A percentile compares a stretch with the other conserved stretches of the same genome.
phyloP scores from a whole-genome alignment of 2,797 vertebrate species.

The Leuciscus waleckii region DNA sequence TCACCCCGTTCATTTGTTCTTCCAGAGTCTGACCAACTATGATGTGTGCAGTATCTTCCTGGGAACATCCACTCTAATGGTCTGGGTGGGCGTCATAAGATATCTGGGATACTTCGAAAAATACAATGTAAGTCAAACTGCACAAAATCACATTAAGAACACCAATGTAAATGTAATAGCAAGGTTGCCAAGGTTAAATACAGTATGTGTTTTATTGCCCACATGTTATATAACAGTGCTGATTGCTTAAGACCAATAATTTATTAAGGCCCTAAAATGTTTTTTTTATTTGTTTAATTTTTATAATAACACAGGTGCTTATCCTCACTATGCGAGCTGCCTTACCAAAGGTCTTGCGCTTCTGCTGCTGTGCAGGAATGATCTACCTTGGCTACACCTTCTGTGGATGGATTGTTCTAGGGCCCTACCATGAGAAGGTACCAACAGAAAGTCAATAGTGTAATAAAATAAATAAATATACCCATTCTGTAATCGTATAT shows the following conservation, averaged over 20 bases:
- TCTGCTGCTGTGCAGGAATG: slow-evolving; percentile 98
- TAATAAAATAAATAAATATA: background rate
- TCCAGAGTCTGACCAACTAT: slow-evolving; percentile 91
- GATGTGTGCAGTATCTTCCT: slow-evolving; percentile 97
- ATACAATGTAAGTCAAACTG: slow-evolving; percentile 88
- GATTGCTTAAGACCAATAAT: background rate
- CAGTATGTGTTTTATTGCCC: background rate
- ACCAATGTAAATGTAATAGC: background rate
- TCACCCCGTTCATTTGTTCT: background rate
- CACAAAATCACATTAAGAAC: background rate
- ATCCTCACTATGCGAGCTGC: slow-evolving; percentile 97
- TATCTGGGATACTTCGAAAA: slow-evolving; percentile 98
- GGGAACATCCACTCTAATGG: slow-evolving; percentile 92
- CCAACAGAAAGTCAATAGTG: background rate
- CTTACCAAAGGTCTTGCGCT: slow-evolving; percentile 92
- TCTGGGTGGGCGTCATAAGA: slow-evolving; percentile 96
- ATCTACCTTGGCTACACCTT: slow-evolving; percentile 98
- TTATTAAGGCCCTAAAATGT: background rate
- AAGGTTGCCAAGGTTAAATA: too few species aligned
- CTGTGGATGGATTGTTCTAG: slow-evolving; percentile 98
- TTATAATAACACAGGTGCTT: slow-evolving; percentile 80
- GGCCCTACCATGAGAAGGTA: slow-evolving; percentile 97
- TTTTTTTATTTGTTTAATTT: background rate
- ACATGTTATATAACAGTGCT: background rate
- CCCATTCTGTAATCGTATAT: too few species aligned